Conservation (phyloP, 1,140 invertebrate genomes). For the Drosophila bifasciata region DNA sequence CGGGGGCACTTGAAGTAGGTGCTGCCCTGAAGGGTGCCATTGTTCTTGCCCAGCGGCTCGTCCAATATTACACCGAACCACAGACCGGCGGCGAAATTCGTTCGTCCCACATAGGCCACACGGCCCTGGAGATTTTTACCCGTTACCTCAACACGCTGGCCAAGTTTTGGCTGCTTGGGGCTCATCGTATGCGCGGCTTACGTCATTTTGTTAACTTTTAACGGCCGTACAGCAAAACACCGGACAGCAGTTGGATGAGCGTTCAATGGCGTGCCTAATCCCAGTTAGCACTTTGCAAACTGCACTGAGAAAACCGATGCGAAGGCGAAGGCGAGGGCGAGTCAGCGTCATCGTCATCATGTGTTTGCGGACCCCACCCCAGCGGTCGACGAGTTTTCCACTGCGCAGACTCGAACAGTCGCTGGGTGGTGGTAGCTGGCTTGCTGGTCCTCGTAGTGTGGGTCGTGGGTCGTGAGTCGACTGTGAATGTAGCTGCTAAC, state of each 20-base stretch:
- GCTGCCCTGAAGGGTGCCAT: slow-evolving; percentile 93
- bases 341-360: slow-evolving; percentile 29
- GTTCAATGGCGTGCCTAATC: slow-evolving; percentile 57
- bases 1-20: slow-evolving; percentile 93
- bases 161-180: slow-evolving; percentile 86
- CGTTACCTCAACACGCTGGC: slow-evolving; percentile 90
- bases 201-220: slow-evolving; percentile 62
- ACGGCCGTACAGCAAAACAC: slow-evolving; percentile 16
- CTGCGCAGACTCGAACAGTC: slow-evolving; percentile 56
- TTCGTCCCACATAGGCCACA: slow-evolving; percentile 93
- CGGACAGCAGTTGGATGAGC: slow-evolving; percentile 33
- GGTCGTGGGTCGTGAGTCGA: no score
- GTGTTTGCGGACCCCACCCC: slow-evolving; percentile 61
- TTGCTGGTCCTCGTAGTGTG: background rate
- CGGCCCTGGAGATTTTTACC: slow-evolving; percentile 91
- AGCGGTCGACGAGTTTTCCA: background rate
- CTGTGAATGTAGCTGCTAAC: background rate
- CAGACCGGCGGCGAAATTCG: slow-evolving; percentile 92
- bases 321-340: slow-evolving; percentile 19
- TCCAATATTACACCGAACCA: slow-evolving; percentile 96
- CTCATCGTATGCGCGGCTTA: slow-evolving; percentile 55
- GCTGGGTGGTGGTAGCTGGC: slow-evolving; percentile 5
- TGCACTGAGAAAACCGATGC: slow-evolving; percentile 61
- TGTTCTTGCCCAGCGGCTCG: slow-evolving; percentile 95
- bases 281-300: slow-evolving; percentile 55